phyloP scores from a whole-genome alignment of 2,797 vertebrate species.

The Sebastes hubbsi region DNA sequence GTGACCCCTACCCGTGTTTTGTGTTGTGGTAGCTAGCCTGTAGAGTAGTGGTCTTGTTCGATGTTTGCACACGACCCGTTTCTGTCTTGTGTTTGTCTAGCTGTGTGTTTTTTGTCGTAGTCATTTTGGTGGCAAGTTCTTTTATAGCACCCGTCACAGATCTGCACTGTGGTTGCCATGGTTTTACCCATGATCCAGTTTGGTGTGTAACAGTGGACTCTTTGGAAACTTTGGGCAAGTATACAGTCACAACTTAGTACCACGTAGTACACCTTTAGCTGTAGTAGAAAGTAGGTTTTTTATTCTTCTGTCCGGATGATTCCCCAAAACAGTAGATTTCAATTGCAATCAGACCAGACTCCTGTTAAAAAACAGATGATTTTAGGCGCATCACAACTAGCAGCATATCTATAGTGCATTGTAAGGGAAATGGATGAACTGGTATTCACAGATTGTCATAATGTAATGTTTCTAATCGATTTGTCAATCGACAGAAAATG shows the following conservation, averaged over 20 bases:
- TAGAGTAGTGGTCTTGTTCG: constrained; percentile 33
- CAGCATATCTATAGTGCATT: background rate
- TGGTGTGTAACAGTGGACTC: constrained; percentile 70
- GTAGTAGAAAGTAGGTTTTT: constrained; percentile 38
- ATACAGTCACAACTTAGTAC: constrained; percentile 59
- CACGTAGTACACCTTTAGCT: constrained; percentile 53
- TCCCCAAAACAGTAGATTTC: background rate
- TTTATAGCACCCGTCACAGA: constrained; percentile 65
- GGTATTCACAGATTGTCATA: background rate
- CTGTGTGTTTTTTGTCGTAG: constrained; percentile 6
- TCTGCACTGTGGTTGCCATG: constrained; percentile 67
- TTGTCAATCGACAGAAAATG: background rate
- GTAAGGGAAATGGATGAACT: background rate
- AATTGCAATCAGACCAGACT: background rate
- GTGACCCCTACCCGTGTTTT: constrained; percentile 11
- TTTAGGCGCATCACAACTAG: background rate
- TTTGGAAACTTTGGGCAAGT: constrained; percentile 78
- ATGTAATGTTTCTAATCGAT: background rate
- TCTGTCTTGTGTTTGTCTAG: constrained; percentile 11
- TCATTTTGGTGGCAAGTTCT: constrained; percentile 55
- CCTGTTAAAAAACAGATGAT: background rate
- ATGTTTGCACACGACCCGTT: background rate
- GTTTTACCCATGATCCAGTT: constrained; percentile 73
- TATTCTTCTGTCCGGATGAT: background rate
- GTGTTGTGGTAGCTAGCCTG: constrained; percentile 51